Evolutionary conservation across 2,113 vertebrate genomes (phyloP), one percentile per base, ranked within the genome.

Genomic region (Oreochromis niloticus): DNA sequence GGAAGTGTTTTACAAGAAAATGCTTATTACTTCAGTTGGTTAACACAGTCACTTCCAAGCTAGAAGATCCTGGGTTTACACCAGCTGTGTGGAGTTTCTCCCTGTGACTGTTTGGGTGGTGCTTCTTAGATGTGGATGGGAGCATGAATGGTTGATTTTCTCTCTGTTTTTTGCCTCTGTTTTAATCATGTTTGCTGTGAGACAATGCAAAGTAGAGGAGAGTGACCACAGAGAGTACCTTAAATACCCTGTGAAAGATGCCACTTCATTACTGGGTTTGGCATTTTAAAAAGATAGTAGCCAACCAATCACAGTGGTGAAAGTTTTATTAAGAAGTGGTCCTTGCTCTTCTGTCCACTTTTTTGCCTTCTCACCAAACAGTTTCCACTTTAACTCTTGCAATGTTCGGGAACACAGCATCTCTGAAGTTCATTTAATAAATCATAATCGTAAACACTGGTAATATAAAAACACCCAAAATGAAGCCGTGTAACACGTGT

Each of bases 301-400:
- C 34, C 63, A 39, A 41, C 11, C 63, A 68, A 68, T 41, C 36
- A 68, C 34, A 68, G 36, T 68, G 19, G 34, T 6, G 34, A 66
- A 66, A 39, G 61, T 66, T 66, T 8, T 68, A 68, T 41, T 14
- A 68, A 41, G 19, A 41, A 68, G 41, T 68, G 63, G 19, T 68
- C 63, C 63, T 0, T 19, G 0, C 34, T 22, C 19, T n/a, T 68
- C 36, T 14, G 63, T 41, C 19, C 63, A 68, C 11, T 22, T 22
- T 24, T 22, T 41, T 1, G 11, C 36, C 63, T 71, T 43, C 36
- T 22, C 2, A 41, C 63, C 34, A 24, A 24, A 43, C 36, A 71
- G 19, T 71, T 71, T 71, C 63, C 41, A 43, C 11, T 41, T 71
- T 22, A 71, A 41, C 1, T 1, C 36, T 71, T 41, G 4, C 11